Conservation (phyloP, 2,113 vertebrate species). For the Mobula birostris region DNA sequence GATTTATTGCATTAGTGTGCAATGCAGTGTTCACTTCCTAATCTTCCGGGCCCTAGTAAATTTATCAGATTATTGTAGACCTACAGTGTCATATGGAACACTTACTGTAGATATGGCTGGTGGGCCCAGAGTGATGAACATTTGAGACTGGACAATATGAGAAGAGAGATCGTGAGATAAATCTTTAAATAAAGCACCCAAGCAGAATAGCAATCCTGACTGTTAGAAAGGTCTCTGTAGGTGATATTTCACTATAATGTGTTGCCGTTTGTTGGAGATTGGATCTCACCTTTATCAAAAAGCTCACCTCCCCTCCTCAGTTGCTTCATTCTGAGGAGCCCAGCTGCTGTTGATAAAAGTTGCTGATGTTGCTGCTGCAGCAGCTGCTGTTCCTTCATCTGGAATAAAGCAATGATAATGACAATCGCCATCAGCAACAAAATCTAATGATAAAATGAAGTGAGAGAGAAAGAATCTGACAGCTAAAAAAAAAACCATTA, state of each 20-base stretch:
- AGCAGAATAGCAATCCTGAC: background rate
- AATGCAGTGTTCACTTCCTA: too few species aligned
- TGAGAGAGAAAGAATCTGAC: background rate
- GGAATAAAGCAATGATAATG: background rate
- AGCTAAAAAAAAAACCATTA: background rate
- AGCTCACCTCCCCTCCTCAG: background rate
- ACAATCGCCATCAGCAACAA: background rate
- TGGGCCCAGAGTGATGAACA: background rate
- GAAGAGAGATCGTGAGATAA: background rate
- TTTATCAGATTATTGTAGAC: too few species aligned
- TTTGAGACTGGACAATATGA: background rate
- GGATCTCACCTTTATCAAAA: too few species aligned
- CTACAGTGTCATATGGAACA: too few species aligned
- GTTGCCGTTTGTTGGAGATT: too few species aligned
- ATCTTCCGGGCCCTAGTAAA: too few species aligned
- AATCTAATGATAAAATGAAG: background rate
- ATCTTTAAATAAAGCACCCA: background rate
- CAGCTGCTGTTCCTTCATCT: background rate
- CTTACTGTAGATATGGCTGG: too few species aligned
- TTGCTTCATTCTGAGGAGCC: background rate
- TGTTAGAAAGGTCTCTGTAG: background rate
- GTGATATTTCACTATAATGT: background rate
- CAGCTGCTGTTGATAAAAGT: background rate
- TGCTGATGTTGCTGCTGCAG: background rate
- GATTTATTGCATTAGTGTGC: too few species aligned